phyloP scores from a whole-genome alignment of 2,888 invertebrate species.

The Gryllus longicercus region DNA sequence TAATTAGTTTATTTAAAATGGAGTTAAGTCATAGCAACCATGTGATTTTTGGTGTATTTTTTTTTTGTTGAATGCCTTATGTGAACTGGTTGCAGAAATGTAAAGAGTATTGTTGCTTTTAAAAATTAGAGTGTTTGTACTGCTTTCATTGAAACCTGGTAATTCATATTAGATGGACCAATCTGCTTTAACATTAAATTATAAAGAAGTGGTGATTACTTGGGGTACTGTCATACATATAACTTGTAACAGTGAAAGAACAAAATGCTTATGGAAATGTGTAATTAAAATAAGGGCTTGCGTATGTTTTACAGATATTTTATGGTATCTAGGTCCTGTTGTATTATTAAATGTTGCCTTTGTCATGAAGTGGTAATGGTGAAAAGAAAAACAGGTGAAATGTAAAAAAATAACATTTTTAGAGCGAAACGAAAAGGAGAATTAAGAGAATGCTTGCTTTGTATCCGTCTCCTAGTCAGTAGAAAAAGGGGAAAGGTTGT shows the following conservation, averaged over 20 bases:
- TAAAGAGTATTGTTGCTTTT: background rate
- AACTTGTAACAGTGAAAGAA: background rate
- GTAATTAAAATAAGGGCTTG: constrained; percentile 28
- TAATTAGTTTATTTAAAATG: background rate
- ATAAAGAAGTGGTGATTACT: background rate
- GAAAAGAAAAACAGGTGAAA: constrained; percentile 21
- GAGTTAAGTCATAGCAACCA: background rate
- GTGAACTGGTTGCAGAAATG: background rate
- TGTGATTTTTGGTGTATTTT: background rate
- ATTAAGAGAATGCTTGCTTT: constrained; percentile 35
- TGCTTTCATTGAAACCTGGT: constrained; percentile 5
- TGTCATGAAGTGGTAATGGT: constrained; percentile 35
- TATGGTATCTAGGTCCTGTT: constrained; percentile 34
- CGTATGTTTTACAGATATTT: constrained; percentile 34
- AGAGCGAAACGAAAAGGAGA: background rate
- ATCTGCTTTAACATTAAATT: constrained; percentile 19
- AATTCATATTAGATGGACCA: constrained; percentile 26
- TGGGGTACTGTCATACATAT: constrained; percentile 11
- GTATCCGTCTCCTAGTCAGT: constrained; percentile 37
- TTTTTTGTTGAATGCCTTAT: background rate
- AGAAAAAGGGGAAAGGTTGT: constrained; percentile 36
- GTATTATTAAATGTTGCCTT: constrained; percentile 34
- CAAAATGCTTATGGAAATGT: constrained; percentile 23
- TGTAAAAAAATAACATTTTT: constrained; percentile 23
- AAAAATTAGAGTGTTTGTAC: background rate